Evolutionary conservation across 1,140 invertebrate species (phyloP).

Genomic region (Panagrolaimus sp.): DNA sequence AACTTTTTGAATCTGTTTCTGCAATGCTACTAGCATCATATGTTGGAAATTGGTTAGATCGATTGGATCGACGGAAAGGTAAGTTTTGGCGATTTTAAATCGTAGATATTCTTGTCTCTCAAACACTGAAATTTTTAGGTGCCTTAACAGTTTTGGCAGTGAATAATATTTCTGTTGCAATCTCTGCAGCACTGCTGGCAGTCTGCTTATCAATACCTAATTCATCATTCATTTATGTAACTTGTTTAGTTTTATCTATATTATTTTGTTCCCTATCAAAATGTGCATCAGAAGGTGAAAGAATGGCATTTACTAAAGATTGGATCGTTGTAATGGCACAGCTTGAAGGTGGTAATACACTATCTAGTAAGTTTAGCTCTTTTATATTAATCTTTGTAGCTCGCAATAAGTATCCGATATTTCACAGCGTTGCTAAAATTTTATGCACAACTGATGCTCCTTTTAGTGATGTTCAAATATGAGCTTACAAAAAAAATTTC

Average conservation of each 20-base stretch:
- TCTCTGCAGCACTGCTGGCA: conserved; percentile 7
- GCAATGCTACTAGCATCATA: conserved; percentile 14
- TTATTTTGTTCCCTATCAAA: conserved; percentile 16
- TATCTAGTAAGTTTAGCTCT: conserved; percentile 24
- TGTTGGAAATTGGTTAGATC: conserved; percentile 21
- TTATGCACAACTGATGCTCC: no score
- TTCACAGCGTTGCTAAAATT: no score
- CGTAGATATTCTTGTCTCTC: background rate
- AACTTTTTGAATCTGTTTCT: conserved; percentile 11
- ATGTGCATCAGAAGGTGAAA: conserved; percentile 19
- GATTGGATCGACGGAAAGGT: conserved; percentile 3
- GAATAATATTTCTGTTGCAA: conserved; percentile 16
- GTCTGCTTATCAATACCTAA: background rate
- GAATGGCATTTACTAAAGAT: conserved; percentile 19
- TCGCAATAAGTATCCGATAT: no score
- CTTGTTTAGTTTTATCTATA: conserved; percentile 12
- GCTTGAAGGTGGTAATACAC: background rate
- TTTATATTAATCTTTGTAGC: no score
- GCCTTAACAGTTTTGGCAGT: background rate
- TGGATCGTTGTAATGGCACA: conserved; percentile 16
- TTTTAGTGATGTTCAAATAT: no score
- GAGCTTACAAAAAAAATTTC: no score
- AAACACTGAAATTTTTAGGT: no score
- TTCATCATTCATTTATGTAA: background rate
- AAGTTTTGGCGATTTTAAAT: background rate